Percentiles rank a stretch among this genome's conserved stretches.
Evolutionary conservation across 2,113 vertebrate genomes (phyloP).

Genomic region (Chloropsis hardwickii): DNA sequence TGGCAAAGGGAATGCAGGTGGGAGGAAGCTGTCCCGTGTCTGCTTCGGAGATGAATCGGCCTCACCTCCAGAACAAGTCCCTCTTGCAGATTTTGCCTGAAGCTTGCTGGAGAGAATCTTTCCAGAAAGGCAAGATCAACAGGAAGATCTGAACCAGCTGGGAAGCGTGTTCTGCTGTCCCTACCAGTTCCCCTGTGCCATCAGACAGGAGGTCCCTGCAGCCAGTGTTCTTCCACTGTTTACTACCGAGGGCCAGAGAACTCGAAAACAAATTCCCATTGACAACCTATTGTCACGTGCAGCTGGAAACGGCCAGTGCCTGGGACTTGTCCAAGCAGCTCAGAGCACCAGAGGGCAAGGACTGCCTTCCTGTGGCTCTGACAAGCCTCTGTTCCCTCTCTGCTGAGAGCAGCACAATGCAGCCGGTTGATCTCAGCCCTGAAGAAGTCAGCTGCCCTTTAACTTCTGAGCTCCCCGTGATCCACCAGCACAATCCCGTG

Average conservation of each 20-base stretch:
- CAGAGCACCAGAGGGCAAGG: conserved; percentile 12
- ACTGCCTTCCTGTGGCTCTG: conserved; percentile 20
- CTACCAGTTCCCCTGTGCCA: neutral
- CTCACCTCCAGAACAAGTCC: neutral
- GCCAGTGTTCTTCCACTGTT: conserved; percentile 27
- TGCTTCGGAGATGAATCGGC: neutral
- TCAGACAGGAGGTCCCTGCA: neutral
- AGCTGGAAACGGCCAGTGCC: conserved; percentile 31
- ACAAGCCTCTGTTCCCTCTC: neutral
- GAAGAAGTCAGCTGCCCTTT: conserved; percentile 20
- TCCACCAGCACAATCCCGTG: neutral
- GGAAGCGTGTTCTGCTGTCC: neutral
- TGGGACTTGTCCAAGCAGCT: conserved; percentile 61
- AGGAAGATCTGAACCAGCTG: conserved; percentile 1
- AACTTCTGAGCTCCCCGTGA: neutral
- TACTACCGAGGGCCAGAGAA: neutral
- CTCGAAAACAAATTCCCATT: conserved; percentile 28
- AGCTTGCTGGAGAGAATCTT: conserved; percentile 4
- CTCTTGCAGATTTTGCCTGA: neutral
- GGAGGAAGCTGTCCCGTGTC: neutral
- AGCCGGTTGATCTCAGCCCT: neutral
- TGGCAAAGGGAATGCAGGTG: neutral
- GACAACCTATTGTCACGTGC: conserved; percentile 27
- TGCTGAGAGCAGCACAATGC: conserved; percentile 28
- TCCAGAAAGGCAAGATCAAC: conserved; percentile 48